phyloP scores from a whole-genome alignment of 2,113 vertebrate genomes.

The Cathartes aura region DNA sequence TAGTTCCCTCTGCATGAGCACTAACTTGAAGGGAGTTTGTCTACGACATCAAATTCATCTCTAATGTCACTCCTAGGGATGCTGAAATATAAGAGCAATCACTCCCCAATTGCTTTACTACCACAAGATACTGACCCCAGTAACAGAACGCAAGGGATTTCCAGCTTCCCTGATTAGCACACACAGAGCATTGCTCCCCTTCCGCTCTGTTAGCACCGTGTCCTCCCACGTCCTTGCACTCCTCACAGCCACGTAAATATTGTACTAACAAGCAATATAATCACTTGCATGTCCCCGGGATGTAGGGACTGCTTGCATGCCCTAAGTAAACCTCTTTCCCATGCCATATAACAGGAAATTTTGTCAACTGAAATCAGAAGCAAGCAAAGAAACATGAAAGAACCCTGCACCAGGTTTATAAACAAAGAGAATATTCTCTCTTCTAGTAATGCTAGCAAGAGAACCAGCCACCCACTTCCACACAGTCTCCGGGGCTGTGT shows the following conservation, averaged over 20 bases:
- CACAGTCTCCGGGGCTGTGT: fast-evolving
- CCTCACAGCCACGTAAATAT: background rate
- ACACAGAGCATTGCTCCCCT: fast-evolving
- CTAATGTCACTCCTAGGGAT: background rate
- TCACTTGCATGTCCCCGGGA: background rate
- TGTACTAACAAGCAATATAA: background rate
- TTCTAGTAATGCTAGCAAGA: background rate
- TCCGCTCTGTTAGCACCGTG: background rate
- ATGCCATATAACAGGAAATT: background rate
- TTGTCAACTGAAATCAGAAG: background rate
- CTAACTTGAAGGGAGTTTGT: background rate
- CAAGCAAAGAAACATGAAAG: background rate
- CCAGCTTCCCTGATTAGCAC: background rate
- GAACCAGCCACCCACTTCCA: background rate
- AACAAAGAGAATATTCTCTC: background rate
- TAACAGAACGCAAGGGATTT: background rate
- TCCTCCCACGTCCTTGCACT: background rate
- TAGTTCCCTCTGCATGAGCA: background rate
- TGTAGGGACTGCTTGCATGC: background rate
- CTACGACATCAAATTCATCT: background rate
- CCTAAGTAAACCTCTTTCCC: background rate
- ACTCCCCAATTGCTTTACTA: background rate
- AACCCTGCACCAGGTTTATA: background rate
- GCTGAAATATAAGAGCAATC: background rate
- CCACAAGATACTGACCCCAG: background rate